A percentile compares a stretch with the other conserved stretches of the same genome.
Conservation (phyloP, 2,797 vertebrate species). For the Urosaurus nigricauda region DNA sequence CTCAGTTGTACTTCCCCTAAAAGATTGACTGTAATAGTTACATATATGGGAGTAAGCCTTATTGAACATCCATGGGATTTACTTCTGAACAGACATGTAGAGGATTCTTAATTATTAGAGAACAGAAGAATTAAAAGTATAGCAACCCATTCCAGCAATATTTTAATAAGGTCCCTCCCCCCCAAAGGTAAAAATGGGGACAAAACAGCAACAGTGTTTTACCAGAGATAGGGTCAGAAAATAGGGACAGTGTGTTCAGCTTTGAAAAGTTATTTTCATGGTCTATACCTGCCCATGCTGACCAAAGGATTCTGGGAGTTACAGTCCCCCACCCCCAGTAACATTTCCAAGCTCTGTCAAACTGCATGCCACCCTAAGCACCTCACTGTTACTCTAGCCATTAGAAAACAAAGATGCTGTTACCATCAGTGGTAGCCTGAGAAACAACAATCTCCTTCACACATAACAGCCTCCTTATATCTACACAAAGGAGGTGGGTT, state of each 20-base stretch:
- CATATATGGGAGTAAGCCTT: neutral
- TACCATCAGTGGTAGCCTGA: rapidly evolving
- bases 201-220: neutral
- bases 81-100: neutral
- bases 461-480: constrained; percentile 8
- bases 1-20: neutral
- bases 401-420: constrained; percentile 11
- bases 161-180: neutral
- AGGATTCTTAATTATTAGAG: neutral
- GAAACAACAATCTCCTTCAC: constrained; percentile 24
- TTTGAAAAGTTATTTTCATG: too few species aligned
- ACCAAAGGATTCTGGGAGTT: too few species aligned
- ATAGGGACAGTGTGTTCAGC: neutral
- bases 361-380: neutral
- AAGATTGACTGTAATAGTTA: neutral
- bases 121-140: neutral
- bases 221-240: neutral
- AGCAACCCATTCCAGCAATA: neutral
- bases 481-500: constrained; percentile 43
- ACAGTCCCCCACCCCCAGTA: neutral
- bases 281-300: too few species aligned
- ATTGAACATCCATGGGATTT: neutral
- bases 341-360: neutral
- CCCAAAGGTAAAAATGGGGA: too few species aligned
- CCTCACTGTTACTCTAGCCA: neutral